Evolutionary conservation across 2,797 vertebrate genomes (phyloP), one percentile per base, ranked within the genome.

Genomic region (Poeciliopsis gracilis): DNA sequence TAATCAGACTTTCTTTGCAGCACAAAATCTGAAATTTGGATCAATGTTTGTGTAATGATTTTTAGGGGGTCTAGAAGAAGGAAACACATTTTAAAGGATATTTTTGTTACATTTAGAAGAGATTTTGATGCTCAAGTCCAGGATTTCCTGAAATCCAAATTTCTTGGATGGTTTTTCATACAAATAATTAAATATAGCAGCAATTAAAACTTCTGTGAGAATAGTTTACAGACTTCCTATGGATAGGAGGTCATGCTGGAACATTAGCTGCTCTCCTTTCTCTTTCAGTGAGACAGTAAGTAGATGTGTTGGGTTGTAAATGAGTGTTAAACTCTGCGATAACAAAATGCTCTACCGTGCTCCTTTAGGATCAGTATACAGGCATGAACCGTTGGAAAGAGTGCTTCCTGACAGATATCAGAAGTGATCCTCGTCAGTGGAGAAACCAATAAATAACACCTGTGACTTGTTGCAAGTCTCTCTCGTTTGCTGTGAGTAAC

Each of bases 381-480:
- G 33, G 45, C 61, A 36, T 36, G 20, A 49, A 55, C 33, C 3
- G 47, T 49, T 43, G 70, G 36, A 78, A 81, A 49, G 25, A 71
- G 66, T 47, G 15, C n/a, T 49, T 66, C 59, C 43, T 76, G 23
- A 43, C 20, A 63, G 0, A 67, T 41, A 70, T 71, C 75, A 75
- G 45, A 75, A 74, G n/a, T 73, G 43, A 84, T 86, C 76, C 74
- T 51, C 76, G 80, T 80, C 55, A 75, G 18, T 28, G 23, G 13
- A 36, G 77, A 81, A 70, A 81, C 74, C 47, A 66, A 38, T 57
- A 2, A 20, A 80, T 36, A 36, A 77, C 80, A 73, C 45, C 55
- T 82, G 23, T 41, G 63, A 67, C 36, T 41, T 46, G 69, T 25
- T 46, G 20, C 61, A 67, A 67, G 36, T 41, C 63, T 67, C 36